Percentiles rank a stretch among this genome's conserved stretches.
These are phyloP conservation scores for Acanthoscelides obtectus DNA, from an alignment of 2,888 invertebrate genomes.

Conservation along the genomic window DNA sequence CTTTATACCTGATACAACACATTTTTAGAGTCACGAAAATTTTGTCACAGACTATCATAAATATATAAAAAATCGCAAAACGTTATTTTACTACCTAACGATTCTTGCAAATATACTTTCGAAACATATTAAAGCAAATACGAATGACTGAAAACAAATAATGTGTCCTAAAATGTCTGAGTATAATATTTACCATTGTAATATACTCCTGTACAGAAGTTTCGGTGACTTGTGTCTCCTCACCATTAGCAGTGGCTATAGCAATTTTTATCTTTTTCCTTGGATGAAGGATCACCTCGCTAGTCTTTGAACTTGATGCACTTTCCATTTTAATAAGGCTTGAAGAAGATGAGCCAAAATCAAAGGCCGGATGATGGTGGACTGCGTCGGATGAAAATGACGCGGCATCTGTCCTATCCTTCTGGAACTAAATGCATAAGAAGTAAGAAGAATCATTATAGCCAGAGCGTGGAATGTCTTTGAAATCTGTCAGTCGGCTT, in stretches of 20 bases:
- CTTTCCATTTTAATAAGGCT: neutral
- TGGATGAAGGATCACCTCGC: slow-evolving; percentile 31
- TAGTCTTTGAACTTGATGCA: slow-evolving; percentile 13
- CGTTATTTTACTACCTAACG: too few species aligned
- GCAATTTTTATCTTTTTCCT: slow-evolving; percentile 29
- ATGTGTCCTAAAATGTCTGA: slow-evolving; percentile 26
- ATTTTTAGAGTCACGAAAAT: too few species aligned
- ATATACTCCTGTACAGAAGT: slow-evolving; percentile 35
- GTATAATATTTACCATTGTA: slow-evolving; percentile 38
- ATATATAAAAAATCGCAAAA: too few species aligned
- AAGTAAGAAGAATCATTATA: too few species aligned
- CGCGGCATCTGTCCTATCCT: neutral
- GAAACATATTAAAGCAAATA: too few species aligned
- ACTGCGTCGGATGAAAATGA: neutral
- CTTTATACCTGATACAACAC: too few species aligned
- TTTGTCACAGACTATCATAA: too few species aligned
- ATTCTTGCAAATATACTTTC: too few species aligned
- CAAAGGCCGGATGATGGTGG: neutral
- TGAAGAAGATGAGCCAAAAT: slow-evolving; percentile 13
- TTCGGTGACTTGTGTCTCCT: slow-evolving; percentile 9
- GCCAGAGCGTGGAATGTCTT: too few species aligned
- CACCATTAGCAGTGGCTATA: slow-evolving; percentile 13
- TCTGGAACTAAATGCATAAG: neutral
- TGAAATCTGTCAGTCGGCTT: too few species aligned
- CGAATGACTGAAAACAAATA: slow-evolving; percentile 13